Evolutionary conservation across 2,888 invertebrate genomes (phyloP), one percentile per base, ranked within the genome.

Genomic region (Spialia ferax): DNA sequence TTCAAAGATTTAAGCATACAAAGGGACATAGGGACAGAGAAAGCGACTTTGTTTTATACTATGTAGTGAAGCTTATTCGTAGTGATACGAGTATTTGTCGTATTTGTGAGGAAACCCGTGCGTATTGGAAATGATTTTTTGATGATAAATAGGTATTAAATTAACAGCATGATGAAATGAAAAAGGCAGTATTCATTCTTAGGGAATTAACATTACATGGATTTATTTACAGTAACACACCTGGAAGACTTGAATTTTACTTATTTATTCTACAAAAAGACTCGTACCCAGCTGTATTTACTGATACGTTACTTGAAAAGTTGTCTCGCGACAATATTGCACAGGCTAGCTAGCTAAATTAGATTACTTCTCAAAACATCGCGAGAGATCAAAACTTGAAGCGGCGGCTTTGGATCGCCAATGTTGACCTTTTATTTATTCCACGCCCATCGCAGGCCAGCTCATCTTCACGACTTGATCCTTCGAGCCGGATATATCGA

Each of bases 401-500:
- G 0, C 8, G 10, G 48, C 20, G 0, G 10, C 20, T 18, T 18
- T 48, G 20, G 20, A 48, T 4, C 1, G 18, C 18, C 10, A 45
- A 45, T 15, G 10, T 2, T 4, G 10, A 1, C 45, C 10, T 45
- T 18, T 45, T 45, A 45, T 18, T 45, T 18, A 45, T 45, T 45
- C 45, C 18, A 45, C 18, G 8, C 8, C 2, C 45, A 45, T 45
- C 45, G 45, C 45, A 15, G 18, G 2, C 4, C 45, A 18, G 45
- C 18, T 10, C 45, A 54, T 54, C 15, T n/a, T 13, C 26, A 5
- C 11, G 8, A 45, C 26, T 15, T 48, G 45, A 26, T 60, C 61
- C 61, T 61, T 50, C 32, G 61, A 61, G 48, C 48, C 61, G 61
- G 61, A 61, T 50, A 48, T 26, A 20, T 20, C 18, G 20, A 35